Base-by-base conservation (phyloP, 2,888 invertebrate species). In the Heliconius charithonia region DNA sequence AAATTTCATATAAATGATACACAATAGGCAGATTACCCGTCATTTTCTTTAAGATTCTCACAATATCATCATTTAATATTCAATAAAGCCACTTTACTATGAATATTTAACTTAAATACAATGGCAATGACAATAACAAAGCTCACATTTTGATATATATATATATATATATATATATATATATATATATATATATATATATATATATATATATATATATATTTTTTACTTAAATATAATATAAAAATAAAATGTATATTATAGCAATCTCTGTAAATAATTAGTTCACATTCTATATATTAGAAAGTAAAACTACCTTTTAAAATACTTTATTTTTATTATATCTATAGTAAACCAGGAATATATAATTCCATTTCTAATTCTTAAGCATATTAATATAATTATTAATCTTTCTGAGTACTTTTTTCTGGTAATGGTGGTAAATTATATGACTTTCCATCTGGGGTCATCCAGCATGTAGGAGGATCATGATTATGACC, bases 401-500 rank as follows among this genome's bases (percentile, higher is more conserved):
- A 22, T 70, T 59, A 79, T 77, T 69, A 69, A 45, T 79, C 76
- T 51, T 80, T 82, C 75, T 88, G 87, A 67, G 88, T 85, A 79
- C 86, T 89, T 81, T 88, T 91, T 62, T 93, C 90, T 1, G 93
- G 91, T 62, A 93, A 81, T 0, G 93, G 93, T 0, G 95, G 95
- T 2, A 95, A 85, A 81, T 85, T 95, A 81, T 95, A 95, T 0
- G 93, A 93, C 78, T 95, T 94, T 25, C 95, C 95, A 81, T 95
- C 95, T 0, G 95, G 95, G 10, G 95, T 94, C 94, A 94, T 93
- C 95, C 95, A 95, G 82, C 93, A 93, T 0, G 94, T 95, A 0
- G 95, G 95, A 62, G 95, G 95, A 67, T 95, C 95, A 79, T 95
- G 95, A 79, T 95, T 95, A 73, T 95, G 95, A 76, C 91, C 84